phyloP scores from a whole-genome alignment of 2,797 vertebrate species.

The Kryptopterus vitreolus region DNA sequence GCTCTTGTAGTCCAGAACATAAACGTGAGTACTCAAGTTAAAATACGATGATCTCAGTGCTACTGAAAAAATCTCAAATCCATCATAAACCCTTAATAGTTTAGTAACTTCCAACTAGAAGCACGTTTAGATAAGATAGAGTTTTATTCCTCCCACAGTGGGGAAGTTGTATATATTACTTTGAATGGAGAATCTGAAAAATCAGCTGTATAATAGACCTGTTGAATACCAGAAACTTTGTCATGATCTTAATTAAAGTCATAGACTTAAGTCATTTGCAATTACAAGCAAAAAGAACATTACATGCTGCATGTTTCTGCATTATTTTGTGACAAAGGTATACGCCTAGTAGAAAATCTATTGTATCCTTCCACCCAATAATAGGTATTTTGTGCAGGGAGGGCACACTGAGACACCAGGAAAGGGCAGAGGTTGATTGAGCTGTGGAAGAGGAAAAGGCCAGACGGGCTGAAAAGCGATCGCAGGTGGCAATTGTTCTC shows the following conservation, averaged over 20 bases:
- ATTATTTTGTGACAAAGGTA: not conserved
- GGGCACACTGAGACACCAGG: conserved; percentile 61
- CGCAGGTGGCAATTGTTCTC: conserved; percentile 56
- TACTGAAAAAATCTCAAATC: not conserved
- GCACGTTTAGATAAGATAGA: no score
- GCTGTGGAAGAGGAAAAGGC: conserved; percentile 56
- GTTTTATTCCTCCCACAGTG: no score
- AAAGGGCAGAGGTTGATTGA: conserved; percentile 66
- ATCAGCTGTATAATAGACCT: not conserved
- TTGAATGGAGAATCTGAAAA: not conserved
- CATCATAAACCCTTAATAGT: no score
- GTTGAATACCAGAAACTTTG: not conserved
- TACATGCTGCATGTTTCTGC: no score
- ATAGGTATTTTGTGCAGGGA: conserved; percentile 6
- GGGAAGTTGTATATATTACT: not conserved
- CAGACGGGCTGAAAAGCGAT: conserved; percentile 51
- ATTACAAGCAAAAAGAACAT: no score
- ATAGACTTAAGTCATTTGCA: not conserved
- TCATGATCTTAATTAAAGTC: not conserved
- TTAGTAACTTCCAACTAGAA: no score
- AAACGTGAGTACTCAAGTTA: not conserved
- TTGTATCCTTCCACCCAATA: not conserved
- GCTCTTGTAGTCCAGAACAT: not conserved
- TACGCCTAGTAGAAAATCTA: not conserved
- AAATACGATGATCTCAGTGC: not conserved